Conservation (phyloP, 2,888 invertebrate species). For the Drosophila limbata region DNA sequence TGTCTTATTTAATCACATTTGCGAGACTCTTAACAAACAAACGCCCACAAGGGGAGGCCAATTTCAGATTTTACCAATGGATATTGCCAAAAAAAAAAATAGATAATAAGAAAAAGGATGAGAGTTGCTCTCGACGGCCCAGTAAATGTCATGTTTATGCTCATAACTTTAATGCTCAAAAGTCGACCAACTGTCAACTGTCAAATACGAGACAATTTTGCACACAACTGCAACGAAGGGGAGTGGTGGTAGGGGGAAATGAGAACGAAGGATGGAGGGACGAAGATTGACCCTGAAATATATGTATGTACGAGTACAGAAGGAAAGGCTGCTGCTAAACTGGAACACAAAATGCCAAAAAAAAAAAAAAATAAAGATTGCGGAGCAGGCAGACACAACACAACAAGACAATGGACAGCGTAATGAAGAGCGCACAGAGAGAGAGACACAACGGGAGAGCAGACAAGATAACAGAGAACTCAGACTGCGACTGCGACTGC, state of each 20-base stretch:
- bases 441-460: constrained; percentile 42
- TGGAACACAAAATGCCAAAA: constrained; percentile 68
- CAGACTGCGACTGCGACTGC: constrained; percentile 23
- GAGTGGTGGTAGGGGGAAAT: background rate
- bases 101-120: constrained; percentile 36
- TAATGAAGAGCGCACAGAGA: constrained; percentile 69
- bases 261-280: constrained; percentile 1
- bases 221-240: constrained; percentile 34
- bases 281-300: constrained; percentile 70
- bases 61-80: constrained; percentile 20
- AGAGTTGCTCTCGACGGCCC: constrained; percentile 48
- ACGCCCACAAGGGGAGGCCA: constrained; percentile 36
- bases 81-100: constrained; percentile 23
- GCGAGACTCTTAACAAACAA: constrained; percentile 13
- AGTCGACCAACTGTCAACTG: constrained; percentile 82
- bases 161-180: constrained; percentile 79
- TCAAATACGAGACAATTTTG: constrained; percentile 76
- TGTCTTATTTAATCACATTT: background rate
- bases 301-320: background rate
- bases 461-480: constrained; percentile 38
- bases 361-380: constrained; percentile 44
- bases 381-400: constrained; percentile 30
- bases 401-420: constrained; percentile 64
- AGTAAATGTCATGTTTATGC: constrained; percentile 76
- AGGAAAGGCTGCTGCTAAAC: constrained; percentile 61